Evolutionary conservation across 2,113 vertebrate species (phyloP), one percentile per base, ranked within the genome.

Genomic region (Phaethon lepturus): DNA sequence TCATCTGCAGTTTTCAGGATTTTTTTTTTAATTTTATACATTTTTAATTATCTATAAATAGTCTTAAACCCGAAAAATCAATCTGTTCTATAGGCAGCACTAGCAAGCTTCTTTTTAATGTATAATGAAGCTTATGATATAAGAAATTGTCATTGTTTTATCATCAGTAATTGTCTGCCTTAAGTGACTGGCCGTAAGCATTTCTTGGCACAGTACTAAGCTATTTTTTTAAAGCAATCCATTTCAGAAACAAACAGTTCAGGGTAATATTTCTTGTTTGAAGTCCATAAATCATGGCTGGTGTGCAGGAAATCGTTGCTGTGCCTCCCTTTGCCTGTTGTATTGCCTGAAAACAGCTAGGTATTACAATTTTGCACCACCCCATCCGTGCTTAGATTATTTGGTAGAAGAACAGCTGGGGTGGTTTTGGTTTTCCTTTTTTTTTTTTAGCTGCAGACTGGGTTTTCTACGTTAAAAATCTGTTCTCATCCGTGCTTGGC

Each of bases 181-280:
- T 38, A 29, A 22, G 22, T 45, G 49, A 52, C 33, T 42, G 19
- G 6, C 6, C 0, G 0, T 4, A 77, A 67, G 7, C 18, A 66
- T n/a, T 79, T 75, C 25, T 81, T 64, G 24, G 13, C 10, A 4
- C 0, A 0, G 24, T 40, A 76, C 33, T 45, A 50, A n/a, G 47
- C 31, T 72, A 3, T 19, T 38, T 10, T 42, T 95, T 25, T 35
- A 33, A 47, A 67, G 11, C 11, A 35, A 79, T 22, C 17, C 18
- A 18, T 10, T 79, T 82, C 29, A 26, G 72, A 82, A 82, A 3
- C 20, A 24, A 44, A 62, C 0, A 3, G 4, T 55, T 67, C 35
- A 56, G 56, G 14, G 14, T 56, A 63, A 14, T 60, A n/a, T 77
- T 92, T 77, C n/a, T 84, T 55, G 19, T 73, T 45, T 49, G 55